Evolutionary conservation across 2,113 vertebrate species (phyloP), one percentile per base, ranked within the genome.

Genomic region (Passer montanus): DNA sequence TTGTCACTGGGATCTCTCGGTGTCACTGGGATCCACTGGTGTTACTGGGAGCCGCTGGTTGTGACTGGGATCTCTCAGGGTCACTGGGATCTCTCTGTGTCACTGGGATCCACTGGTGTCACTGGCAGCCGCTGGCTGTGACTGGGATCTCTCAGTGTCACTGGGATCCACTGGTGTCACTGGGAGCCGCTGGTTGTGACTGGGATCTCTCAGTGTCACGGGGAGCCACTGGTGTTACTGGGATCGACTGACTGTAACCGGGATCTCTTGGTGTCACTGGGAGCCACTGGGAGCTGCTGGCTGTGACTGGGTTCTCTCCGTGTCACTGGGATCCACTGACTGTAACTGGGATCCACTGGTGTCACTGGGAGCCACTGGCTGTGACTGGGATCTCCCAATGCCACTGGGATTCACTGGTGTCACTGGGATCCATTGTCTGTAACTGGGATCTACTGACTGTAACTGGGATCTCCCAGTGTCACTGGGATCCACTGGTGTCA

Each of bases 71-170:
- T 37, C 35, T 37, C 35, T 37, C 35, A 37, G 35, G 7, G 53
- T 17, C 0, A 37, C 55, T 23, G 55, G 33, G 41, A 46, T 23
- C 49, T 4, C 0, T 31, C 1, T 16, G 3, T 53, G 37, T 14
- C 4, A 5, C 50, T 23, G 68, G 49, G 49, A 24, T 46, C 20
- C 35, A 3, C 18, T 21, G n/a, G 6, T 49, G 31, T n/a, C 0
- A 33, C 68, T 9, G 27, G 47, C 27, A 39, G 11, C 46, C 21
- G 4, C 27, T 4, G 27, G 8, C 15, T 46, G 53, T 17, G 0
- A 37, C 55, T 23, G 55, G 33, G 41, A 46, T 23, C 49, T 4
- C 0, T 31, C 1, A 23, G 3, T 53, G 37, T 14, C 4, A 5
- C 50, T 23, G 68, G 49, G 49, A 24, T 46, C 20, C 35, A 3